Evolutionary conservation across 2,888 invertebrate genomes (phyloP), one percentile per base, ranked within the genome.

Genomic region (Octonoba sinensis): DNA sequence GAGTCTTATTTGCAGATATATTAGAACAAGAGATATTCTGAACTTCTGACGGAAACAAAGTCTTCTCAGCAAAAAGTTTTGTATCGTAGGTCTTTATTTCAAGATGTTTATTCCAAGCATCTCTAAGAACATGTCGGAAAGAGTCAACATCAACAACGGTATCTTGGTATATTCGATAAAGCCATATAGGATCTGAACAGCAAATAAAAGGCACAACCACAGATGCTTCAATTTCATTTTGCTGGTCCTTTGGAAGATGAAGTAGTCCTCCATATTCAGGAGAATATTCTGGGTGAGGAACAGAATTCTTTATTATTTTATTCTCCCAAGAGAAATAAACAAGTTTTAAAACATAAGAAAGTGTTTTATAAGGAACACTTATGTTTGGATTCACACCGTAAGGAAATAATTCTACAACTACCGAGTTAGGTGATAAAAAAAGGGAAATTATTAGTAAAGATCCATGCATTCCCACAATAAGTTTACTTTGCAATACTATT

Each of bases 91-190:
- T 47, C 15, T 22, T 44, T 16, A 16, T 1, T 27, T 13, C 18
- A 51, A 22, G n/a, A 36, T 22, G 22, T 0, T 75, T 44, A n/a
- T 56, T 15, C n/a, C 54, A 11, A 13, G n/a, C 57, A 57, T 47
- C n/a, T 47, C 51, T 44, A 3, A 85, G 20, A 16, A 71, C 15
- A 27, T 20, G 18, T 4, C n/a, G 27, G 46, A 85, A 82, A n/a
- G 77, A 75, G 12, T 13, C n/a, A 3, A 85, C 18, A 84, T 89
- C 88, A 0, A 90, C 89, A 16, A 86, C 51, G 1, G 90, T 90
- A 84, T 91, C 90, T 86, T 91, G 90, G 86, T 89, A 90, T 84
- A 90, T 90, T 75, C 89, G 87, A 85, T 87, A 90, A 56, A 91
- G 86, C 89, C 90, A 91, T 3, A 87, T 87, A 3, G 90, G 89